Evolutionary conservation across 2,113 vertebrate genomes (phyloP).

Genomic region (Triplophysa rosa): DNA sequence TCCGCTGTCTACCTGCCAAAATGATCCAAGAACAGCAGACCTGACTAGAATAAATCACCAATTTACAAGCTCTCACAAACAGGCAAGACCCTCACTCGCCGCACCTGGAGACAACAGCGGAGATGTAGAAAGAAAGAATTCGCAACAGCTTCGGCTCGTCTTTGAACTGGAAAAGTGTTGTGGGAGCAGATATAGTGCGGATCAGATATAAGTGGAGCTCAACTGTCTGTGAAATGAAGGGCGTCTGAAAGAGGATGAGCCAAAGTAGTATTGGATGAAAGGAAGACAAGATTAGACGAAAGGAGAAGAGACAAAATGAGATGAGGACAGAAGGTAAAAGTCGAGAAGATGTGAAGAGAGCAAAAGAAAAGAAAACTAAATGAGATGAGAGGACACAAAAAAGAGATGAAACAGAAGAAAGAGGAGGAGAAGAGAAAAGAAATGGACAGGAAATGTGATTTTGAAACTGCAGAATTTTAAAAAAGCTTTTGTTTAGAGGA

Average conservation of each 20-base stretch:
- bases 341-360: background rate
- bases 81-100: slow-evolving; percentile 24
- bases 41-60: slow-evolving; percentile 43
- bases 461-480: too few relatives aligned
- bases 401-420: background rate
- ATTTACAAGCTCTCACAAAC: slow-evolving; percentile 53
- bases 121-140: slow-evolving; percentile 27
- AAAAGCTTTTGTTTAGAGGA: background rate
- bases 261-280: background rate
- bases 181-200: slow-evolving; percentile 1
- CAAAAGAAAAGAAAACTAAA: background rate
- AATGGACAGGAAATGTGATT: background rate
- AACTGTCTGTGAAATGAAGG: slow-evolving; percentile 22
- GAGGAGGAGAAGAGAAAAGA: background rate
- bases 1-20: slow-evolving; percentile 41
- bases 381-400: background rate
- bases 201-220: slow-evolving; percentile 32
- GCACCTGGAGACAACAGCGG: slow-evolving; percentile 20
- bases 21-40: slow-evolving; percentile 41
- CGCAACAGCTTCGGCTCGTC: background rate
- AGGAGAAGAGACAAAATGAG: slow-evolving; percentile 10
- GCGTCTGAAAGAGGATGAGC: background rate
- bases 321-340: background rate
- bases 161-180: slow-evolving; percentile 3
- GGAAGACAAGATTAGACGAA: background rate